Percentiles rank a stretch among this genome's conserved stretches.
Conservation (phyloP, 2,113 vertebrate species). For the Progne subis region DNA sequence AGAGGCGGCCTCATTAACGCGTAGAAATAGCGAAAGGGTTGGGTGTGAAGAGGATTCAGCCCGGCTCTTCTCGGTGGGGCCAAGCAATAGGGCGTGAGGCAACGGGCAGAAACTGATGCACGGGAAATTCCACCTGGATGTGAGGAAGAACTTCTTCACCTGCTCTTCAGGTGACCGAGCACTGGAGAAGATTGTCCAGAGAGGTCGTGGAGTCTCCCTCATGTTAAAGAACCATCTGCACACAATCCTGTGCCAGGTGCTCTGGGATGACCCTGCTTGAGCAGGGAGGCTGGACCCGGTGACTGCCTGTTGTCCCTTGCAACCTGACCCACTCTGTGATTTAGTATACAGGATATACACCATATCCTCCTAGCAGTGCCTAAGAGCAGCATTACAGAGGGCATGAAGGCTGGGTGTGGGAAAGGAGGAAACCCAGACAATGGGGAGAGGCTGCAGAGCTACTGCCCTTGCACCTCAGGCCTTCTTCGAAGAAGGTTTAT, state of each 20-base stretch:
- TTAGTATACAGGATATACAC: accelerated
- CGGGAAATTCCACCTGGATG: background rate
- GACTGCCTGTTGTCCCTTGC: background rate
- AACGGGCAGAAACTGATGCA: background rate
- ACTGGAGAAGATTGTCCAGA: background rate
- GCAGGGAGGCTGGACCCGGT: background rate
- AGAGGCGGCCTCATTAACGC: background rate
- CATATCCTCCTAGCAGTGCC: too few relatives aligned
- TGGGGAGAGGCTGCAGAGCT: accelerated
- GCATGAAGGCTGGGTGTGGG: background rate
- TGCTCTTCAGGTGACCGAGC: accelerated
- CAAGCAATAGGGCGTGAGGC: background rate
- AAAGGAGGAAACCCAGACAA: background rate
- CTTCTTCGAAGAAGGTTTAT: background rate
- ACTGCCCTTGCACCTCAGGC: accelerated
- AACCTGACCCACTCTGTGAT: background rate
- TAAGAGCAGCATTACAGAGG: accelerated
- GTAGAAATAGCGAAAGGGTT: background rate
- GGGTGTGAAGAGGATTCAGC: background rate
- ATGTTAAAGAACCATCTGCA: background rate
- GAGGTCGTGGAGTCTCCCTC: background rate
- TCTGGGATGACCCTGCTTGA: background rate
- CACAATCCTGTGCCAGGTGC: background rate
- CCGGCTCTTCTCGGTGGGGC: background rate
- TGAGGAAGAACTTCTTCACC: background rate